Conservation (phyloP, 2,113 vertebrate genomes). For the Synodontis membranacea region DNA sequence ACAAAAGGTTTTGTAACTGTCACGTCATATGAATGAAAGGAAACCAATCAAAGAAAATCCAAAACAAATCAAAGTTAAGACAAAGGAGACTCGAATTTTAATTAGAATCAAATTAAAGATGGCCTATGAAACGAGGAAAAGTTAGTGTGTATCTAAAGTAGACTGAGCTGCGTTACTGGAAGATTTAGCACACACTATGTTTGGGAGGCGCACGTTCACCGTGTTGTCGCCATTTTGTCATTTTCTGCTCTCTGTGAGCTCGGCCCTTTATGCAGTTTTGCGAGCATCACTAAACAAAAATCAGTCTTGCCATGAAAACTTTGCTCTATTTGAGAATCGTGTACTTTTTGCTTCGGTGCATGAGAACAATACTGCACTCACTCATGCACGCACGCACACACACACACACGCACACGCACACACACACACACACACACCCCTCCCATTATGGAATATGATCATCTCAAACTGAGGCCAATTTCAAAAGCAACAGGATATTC, state of each 20-base stretch:
- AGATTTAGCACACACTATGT: neutral
- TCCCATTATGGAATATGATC: constrained; percentile 48
- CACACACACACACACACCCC: constrained; percentile 12
- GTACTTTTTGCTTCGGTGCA: constrained; percentile 18
- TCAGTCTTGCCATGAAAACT: neutral
- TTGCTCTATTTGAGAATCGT: constrained; percentile 15
- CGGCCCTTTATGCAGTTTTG: neutral
- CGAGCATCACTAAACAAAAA: neutral
- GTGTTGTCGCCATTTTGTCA: neutral
- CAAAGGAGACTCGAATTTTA: neutral
- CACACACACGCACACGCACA: constrained; percentile 21
- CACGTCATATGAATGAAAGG: neutral
- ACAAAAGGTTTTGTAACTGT: neutral
- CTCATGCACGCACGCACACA: constrained; percentile 25
- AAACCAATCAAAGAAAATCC: neutral
- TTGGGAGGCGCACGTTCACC: neutral
- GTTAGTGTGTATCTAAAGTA: no score
- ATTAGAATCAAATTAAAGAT: neutral
- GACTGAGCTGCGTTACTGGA: neutral
- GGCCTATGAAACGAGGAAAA: neutral
- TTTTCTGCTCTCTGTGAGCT: neutral
- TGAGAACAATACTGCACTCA: constrained; percentile 31
- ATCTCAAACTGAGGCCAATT: constrained; percentile 60
- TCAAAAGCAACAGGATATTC: constrained; percentile 57
- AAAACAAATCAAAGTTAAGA: neutral